Evolutionary conservation across 2,888 invertebrate species (phyloP).

Genomic region (Drosophila robusta): DNA sequence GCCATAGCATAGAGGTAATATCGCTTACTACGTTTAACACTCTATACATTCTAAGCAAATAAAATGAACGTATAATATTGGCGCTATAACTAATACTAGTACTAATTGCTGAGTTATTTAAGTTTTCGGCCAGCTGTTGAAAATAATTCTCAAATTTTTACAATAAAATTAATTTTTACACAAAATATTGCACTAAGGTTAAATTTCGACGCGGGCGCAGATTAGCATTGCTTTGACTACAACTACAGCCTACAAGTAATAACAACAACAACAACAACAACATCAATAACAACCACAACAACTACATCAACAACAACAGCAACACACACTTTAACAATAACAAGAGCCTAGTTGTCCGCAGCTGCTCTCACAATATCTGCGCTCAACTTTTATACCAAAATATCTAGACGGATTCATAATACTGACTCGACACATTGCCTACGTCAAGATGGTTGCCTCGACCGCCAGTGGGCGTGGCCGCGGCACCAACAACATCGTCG

Average conservation of each 20-base stretch:
- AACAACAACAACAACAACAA: slow-evolving; percentile 33
- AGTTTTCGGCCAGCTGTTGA: slow-evolving; percentile 30
- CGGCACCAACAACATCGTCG: slow-evolving; percentile 32
- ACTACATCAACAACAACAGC: slow-evolving; percentile 28
- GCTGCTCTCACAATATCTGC: slow-evolving; percentile 36
- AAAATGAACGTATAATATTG: slow-evolving; percentile 9
- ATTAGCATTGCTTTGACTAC: slow-evolving; percentile 40
- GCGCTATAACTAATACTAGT: slow-evolving; percentile 12
- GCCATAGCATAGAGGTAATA: slow-evolving; percentile 23
- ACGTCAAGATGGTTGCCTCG: slow-evolving; percentile 64
- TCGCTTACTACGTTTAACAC: slow-evolving; percentile 19
- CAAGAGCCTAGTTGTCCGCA: slow-evolving; percentile 33
- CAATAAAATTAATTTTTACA: slow-evolving; percentile 19
- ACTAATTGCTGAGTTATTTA: slow-evolving; percentile 34
- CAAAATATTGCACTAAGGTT: slow-evolving; percentile 66
- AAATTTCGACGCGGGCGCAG: slow-evolving; percentile 23
- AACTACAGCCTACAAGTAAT: slow-evolving; percentile 42
- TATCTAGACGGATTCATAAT: slow-evolving; percentile 79
- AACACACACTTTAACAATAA: slow-evolving; percentile 54
- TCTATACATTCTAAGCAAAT: slow-evolving; percentile 27
- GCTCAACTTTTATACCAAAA: slow-evolving; percentile 40
- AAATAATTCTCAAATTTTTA: slow-evolving; percentile 5
- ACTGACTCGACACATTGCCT: slow-evolving; percentile 61
- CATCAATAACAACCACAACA: slow-evolving; percentile 23
- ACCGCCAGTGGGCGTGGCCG: slow-evolving; percentile 41